These are phyloP conservation scores for Lochmaea capreae DNA, from an alignment of 2,888 invertebrate genomes.

Conservation along the genomic window DNA sequence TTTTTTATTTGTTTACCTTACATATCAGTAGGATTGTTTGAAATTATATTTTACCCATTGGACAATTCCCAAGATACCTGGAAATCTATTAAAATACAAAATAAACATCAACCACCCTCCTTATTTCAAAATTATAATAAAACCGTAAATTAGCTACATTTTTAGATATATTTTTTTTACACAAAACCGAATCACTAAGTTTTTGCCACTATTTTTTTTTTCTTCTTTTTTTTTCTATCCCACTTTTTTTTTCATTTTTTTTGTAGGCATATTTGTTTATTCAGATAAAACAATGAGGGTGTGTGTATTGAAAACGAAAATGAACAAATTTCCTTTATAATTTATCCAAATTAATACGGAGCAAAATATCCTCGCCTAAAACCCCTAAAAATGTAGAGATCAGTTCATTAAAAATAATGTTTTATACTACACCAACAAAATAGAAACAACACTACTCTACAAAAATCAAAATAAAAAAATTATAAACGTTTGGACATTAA, in stretches of 20 bases:
- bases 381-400: conserved; percentile 72
- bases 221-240: conserved; percentile 29
- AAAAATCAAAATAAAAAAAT: conserved; percentile 48
- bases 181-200: conserved; percentile 15
- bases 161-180: conserved; percentile 4
- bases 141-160: background rate
- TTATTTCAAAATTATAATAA: background rate
- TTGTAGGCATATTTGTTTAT: conserved; percentile 21
- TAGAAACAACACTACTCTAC: conserved; percentile 58
- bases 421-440: conserved; percentile 47
- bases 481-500: conserved; percentile 6
- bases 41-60: conserved; percentile 5
- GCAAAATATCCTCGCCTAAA: conserved; percentile 78
- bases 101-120: conserved; percentile 16
- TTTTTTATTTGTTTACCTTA: background rate
- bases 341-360: conserved; percentile 71
- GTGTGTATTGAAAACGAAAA: conserved; percentile 49
- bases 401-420: conserved; percentile 57
- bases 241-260: conserved; percentile 30
- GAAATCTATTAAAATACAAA: conserved; percentile 15
- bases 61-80: conserved; percentile 20
- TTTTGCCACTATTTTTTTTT: conserved; percentile 25
- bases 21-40: conserved; percentile 1
- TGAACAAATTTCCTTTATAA: conserved; percentile 56
- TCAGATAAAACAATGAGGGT: conserved; percentile 39